Conservation (phyloP, 2,888 invertebrate genomes). For the Strigamia crassipes region DNA sequence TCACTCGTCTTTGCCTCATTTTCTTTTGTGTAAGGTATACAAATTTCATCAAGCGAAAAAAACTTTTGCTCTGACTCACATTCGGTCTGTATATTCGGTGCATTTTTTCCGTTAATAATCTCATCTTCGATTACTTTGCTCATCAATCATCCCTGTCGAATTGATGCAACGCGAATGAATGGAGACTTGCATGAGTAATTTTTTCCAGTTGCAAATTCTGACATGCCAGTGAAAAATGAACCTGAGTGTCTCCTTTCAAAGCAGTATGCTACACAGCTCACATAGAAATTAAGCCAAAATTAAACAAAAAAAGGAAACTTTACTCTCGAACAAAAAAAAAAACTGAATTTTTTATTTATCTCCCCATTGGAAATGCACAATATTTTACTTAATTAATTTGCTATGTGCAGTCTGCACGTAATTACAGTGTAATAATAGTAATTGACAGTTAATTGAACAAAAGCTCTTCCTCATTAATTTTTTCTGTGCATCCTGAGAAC, state of each 20-base stretch:
- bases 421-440: conserved; percentile 29
- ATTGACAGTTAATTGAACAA: conserved; percentile 32
- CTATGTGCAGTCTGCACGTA: not conserved
- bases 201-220: conserved; percentile 42
- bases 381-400: conserved; percentile 24
- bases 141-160: conserved; percentile 42
- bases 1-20: not conserved
- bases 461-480: conserved; percentile 40
- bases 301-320: conserved; percentile 36
- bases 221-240: conserved; percentile 42
- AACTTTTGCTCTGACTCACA: conserved; percentile 35
- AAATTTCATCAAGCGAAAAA: conserved; percentile 20
- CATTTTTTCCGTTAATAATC: conserved; percentile 42
- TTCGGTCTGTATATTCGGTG: conserved; percentile 35
- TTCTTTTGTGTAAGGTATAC: conserved; percentile 35
- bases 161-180: conserved; percentile 42
- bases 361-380: not conserved
- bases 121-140: conserved; percentile 42
- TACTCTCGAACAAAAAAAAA: conserved; percentile 7
- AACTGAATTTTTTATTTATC: not conserved
- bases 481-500: conserved; percentile 20
- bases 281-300: conserved; percentile 42
- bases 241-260: conserved; percentile 42
- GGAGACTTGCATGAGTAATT: conserved; percentile 42
- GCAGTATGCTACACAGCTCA: conserved; percentile 42